These are phyloP conservation scores for Trichoplusia ni DNA, from an alignment of 1,140 invertebrate species.

Conservation along the genomic window DNA sequence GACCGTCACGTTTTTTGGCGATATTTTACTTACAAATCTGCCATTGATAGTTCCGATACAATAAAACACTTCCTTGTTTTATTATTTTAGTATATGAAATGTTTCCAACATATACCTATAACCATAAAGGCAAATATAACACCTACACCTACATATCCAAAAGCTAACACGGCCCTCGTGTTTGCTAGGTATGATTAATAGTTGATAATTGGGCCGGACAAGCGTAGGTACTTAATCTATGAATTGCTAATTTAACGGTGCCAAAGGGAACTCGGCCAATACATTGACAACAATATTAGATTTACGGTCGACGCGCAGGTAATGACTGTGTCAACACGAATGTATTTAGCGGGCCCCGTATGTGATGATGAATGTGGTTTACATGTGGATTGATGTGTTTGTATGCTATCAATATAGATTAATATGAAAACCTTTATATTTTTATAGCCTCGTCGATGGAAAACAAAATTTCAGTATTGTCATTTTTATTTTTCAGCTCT, in stretches of 20 bases:
- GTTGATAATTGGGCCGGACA: constrained; percentile 40
- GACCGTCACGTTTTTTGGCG: not conserved
- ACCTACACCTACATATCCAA: constrained; percentile 17
- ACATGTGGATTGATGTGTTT: not conserved
- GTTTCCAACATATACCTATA: constrained; percentile 30
- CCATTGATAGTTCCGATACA: too few relatives aligned
- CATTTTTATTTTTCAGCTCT: too few relatives aligned
- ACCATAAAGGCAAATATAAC: constrained; percentile 36
- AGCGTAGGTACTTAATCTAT: constrained; percentile 40
- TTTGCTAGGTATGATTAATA: constrained; percentile 44
- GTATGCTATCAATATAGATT: too few relatives aligned
- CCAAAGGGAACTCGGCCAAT: constrained; percentile 34
- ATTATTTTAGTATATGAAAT: too few relatives aligned
- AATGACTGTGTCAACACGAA: constrained; percentile 7
- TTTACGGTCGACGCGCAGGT: constrained; percentile 17
- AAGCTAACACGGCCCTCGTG: constrained; percentile 19
- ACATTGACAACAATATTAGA: constrained; percentile 30
- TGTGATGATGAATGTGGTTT: too few relatives aligned
- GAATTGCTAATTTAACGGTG: constrained; percentile 41
- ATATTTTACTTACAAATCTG: too few relatives aligned
- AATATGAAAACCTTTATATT: too few relatives aligned
- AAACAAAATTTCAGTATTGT: too few relatives aligned
- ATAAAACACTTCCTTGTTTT: too few relatives aligned
- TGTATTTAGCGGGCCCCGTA: not conserved
- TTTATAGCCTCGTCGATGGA: too few relatives aligned